Base-by-base conservation (phyloP, 2,797 vertebrate species). In the Octomys mimax region DNA sequence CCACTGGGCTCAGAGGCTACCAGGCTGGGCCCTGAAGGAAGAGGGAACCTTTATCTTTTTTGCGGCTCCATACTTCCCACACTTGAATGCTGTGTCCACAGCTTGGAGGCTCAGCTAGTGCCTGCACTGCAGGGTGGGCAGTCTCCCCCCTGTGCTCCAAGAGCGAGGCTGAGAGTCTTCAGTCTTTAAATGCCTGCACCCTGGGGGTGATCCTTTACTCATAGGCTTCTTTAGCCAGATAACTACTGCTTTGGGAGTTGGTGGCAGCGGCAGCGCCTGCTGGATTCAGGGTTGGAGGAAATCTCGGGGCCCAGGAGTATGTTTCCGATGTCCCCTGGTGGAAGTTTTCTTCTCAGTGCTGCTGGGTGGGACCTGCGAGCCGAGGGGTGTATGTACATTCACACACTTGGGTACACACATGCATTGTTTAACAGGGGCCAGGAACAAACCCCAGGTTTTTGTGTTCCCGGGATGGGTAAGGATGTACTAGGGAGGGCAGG, bases 111-210 rank as follows among this genome's bases (percentile, higher is more conserved):
- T 71, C 89, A 66, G 89, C 46, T 70, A 26, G 52, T 14, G 11
- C 77, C 91, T 16, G 77, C 71, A 66, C 28, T 33, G n/a, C 46
- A 36, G 26, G 42, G 10, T 28, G 70, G 62, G 42, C 13, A 1
- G 52, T 92, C 82, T 95, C 57, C 36, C 78, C 83, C 89, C 78
- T 85, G 77, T 59, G 52, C 21, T 49, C 26, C 52, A 78, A 73
- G 31, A 75, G 75, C 42, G 79, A 62, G 66, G 59, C 19, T 10
- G n/a, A 39, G 61, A 81, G 24, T 80, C 64, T 54, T 39, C 4
- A 2, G 77, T 16, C 83, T 85, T 95, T 96, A 83, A 94, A 88
- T 92, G 59, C 31, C 78, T 57, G 49, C 9, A 82, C 81, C 80
- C 59, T 86, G 90, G 89, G 91, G 70, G 54, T 0, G 0, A 88